Conservation (phyloP, 2,888 invertebrate species). For the Cheilosia soror region DNA sequence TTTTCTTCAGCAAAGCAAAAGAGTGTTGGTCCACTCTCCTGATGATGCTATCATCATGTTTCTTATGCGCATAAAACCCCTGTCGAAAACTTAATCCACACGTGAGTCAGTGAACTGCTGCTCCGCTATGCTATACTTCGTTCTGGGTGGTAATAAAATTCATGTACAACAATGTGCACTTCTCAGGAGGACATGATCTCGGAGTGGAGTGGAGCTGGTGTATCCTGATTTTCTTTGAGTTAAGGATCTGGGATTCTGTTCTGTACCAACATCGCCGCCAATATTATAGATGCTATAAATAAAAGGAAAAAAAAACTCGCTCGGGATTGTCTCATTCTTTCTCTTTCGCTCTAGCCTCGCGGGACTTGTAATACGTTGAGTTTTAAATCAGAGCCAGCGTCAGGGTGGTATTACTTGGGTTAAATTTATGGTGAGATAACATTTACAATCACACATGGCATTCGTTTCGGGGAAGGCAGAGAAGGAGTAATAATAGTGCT, state of each 20-base stretch:
- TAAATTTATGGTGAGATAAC: conserved; percentile 74
- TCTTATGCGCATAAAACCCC: conserved; percentile 70
- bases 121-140: conserved; percentile 16
- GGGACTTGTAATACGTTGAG: conserved; percentile 56
- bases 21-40: conserved; percentile 35
- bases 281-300: conserved; percentile 73
- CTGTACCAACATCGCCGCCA: conserved; percentile 52
- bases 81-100: conserved; percentile 75
- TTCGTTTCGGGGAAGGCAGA: not conserved
- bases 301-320: conserved; percentile 48
- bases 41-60: conserved; percentile 68
- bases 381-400: conserved; percentile 70
- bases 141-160: conserved; percentile 66
- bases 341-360: conserved; percentile 11
- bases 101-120: conserved; percentile 74
- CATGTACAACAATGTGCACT: conserved; percentile 73
- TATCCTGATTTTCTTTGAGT: conserved; percentile 65
- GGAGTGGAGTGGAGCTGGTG: conserved; percentile 8
- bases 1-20: not conserved
- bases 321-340: conserved; percentile 51
- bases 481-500: conserved; percentile 28
- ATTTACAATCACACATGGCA: conserved; percentile 62
- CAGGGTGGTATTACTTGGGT: conserved; percentile 69
- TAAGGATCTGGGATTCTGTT: conserved; percentile 65
- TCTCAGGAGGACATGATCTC: conserved; percentile 32